phyloP scores from a whole-genome alignment of 2,797 vertebrate species.

The Parauchenoglanis punctatus region DNA sequence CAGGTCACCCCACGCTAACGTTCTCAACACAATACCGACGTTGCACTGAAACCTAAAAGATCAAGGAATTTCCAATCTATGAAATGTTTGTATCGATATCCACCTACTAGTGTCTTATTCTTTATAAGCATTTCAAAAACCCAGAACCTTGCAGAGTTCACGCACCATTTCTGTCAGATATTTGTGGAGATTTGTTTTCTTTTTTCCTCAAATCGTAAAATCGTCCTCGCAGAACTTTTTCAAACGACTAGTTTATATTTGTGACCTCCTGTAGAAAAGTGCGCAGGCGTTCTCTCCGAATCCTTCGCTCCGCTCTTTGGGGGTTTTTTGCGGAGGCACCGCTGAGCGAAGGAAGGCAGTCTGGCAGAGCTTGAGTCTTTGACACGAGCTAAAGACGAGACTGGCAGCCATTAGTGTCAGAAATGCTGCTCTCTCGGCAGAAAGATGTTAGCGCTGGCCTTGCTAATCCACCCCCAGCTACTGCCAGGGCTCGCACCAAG shows the following conservation, averaged over 20 bases:
- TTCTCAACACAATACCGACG: too few relatives aligned
- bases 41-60: too few relatives aligned
- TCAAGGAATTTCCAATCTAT: background rate
- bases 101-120: background rate
- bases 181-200: background rate
- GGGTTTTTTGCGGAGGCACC: constrained; percentile 11
- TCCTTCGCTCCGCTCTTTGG: background rate
- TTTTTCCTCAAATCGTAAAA: background rate
- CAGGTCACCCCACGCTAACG: too few relatives aligned
- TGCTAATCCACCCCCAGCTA: constrained; percentile 44
- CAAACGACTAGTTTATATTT: constrained; percentile 4
- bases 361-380: constrained; percentile 31
- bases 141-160: background rate
- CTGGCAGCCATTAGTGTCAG: constrained; percentile 45
- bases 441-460: constrained; percentile 46
- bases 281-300: background rate
- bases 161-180: background rate
- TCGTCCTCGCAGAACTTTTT: background rate
- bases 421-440: constrained; percentile 25
- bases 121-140: background rate
- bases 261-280: background rate
- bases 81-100: background rate
- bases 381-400: constrained; percentile 42
- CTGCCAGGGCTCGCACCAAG: constrained; percentile 42
- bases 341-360: constrained; percentile 34